These are phyloP conservation scores for Glareola pratincola DNA, from an alignment of 2,113 vertebrate species.

Conservation along the genomic window DNA sequence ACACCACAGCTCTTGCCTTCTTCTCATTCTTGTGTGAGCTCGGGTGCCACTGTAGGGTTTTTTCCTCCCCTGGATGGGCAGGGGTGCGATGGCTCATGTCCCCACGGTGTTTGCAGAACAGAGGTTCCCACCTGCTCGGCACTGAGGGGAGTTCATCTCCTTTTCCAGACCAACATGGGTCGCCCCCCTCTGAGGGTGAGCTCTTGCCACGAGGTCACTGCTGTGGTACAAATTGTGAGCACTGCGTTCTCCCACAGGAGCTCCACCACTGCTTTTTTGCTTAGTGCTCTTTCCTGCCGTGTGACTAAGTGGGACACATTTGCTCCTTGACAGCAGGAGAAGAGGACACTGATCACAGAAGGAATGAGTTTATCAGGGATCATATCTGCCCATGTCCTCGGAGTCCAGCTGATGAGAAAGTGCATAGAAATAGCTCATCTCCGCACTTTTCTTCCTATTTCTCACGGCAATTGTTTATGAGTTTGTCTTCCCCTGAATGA, in stretches of 20 bases:
- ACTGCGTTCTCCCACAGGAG: background rate
- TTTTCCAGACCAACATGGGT: background rate
- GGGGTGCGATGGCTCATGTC: background rate
- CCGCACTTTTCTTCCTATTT: background rate
- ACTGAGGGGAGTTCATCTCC: background rate
- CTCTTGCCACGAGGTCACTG: accelerated
- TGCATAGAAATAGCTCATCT: background rate
- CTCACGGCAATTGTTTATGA: background rate
- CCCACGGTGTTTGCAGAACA: background rate
- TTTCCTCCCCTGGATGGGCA: background rate
- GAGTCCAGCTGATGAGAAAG: background rate
- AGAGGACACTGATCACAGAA: background rate
- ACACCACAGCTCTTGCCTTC: background rate
- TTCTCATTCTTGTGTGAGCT: accelerated
- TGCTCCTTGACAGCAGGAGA: background rate
- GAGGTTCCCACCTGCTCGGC: background rate
- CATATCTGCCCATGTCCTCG: background rate
- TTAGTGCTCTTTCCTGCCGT: background rate
- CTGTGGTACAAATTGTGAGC: background rate
- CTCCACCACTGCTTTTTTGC: background rate
- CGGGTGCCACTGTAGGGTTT: background rate
- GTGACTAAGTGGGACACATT: background rate
- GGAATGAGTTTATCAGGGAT: background rate
- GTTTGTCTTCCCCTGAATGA: background rate
- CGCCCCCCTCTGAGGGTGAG: background rate